phyloP scores from a whole-genome alignment of 2,888 invertebrate species.

The Globia sparganii region DNA sequence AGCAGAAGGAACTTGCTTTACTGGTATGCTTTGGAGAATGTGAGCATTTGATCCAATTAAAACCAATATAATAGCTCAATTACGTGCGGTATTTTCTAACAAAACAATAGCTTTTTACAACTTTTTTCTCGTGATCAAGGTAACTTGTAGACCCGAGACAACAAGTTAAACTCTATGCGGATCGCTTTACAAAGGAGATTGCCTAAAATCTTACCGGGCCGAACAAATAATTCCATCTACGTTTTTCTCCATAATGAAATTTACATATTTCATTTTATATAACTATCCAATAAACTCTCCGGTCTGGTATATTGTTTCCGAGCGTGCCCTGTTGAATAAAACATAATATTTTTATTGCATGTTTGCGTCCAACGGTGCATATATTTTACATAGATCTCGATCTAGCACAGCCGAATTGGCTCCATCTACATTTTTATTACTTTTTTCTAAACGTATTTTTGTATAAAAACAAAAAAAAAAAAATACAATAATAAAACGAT shows the following conservation, averaged over 20 bases:
- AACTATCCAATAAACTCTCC: conserved; percentile 78
- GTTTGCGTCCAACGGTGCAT: conserved; percentile 84
- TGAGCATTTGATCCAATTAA: conserved; percentile 35
- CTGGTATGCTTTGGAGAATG: conserved; percentile 20
- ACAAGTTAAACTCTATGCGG: conserved; percentile 36
- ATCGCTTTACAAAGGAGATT: conserved; percentile 45
- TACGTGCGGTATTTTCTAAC: conserved; percentile 32
- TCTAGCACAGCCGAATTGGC: conserved; percentile 72
- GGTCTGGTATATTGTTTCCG: conserved; percentile 83
- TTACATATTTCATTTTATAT: conserved; percentile 74
- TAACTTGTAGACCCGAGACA: conserved; percentile 36
- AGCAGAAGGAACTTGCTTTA: conserved; percentile 18
- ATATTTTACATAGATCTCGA: conserved; percentile 83
- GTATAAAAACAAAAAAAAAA: conserved; percentile 38
- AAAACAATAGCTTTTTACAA: conserved; percentile 22
- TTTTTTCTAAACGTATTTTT: conserved; percentile 50
- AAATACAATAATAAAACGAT: conserved; percentile 44
- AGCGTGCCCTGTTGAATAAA: conserved; percentile 83
- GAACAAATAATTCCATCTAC: conserved; percentile 63
- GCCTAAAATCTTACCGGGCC: conserved; percentile 53
- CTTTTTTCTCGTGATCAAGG: conserved; percentile 32
- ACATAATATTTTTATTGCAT: conserved; percentile 85
- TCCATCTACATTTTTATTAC: conserved; percentile 84
- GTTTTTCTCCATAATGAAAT: conserved; percentile 66
- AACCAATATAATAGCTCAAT: conserved; percentile 39